Base-by-base conservation (phyloP, 2,113 vertebrate species). In the Pangasianodon hypophthalmus region DNA sequence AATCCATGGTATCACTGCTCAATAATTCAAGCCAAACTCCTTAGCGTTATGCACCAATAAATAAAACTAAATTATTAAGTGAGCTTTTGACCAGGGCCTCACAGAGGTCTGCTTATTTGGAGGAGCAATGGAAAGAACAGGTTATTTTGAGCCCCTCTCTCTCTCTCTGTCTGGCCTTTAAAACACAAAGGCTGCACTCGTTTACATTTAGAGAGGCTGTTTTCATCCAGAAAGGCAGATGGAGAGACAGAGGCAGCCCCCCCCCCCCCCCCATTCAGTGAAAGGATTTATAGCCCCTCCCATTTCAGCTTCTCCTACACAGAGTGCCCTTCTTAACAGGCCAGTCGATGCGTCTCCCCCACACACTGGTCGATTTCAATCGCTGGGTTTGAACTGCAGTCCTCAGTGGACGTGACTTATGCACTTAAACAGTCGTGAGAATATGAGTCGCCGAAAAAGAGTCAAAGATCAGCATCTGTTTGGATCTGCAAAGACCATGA, bases 21-120 rank as follows among this genome's bases (percentile, higher is more conserved):
- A 90, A 83, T 87, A 67, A 88, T 90, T 69, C 48, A 90, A 75
- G 58, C 41, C 32, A 71, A 73, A 88, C 44, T 73, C 84, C 10
- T 81, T 88, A 41, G 85, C n/a, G 32, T 87, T 84, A 52, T 69
- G 84, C 84, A 52, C 85, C 84, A 58, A 60, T 90, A 84, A 90
- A 90, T 87, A 88, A 73, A 88, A 19, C 16, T 73, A 71, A 84
- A 88, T 88, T 60, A 91, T 82, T 86, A 86, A 73, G 60, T 84
- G 32, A 37, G 26, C 50, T 41, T 73, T 56, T 82, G 82, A 69
- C 67, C 54, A 24, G 62, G 56, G 60, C 67, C 69, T 88, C 37
- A 82, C 64, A 58, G 41, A 75, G 64, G n/a, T 56, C 80, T 54
- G 44, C 18, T 87, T 46, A 62, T 87, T 69, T 89, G 77, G 48